These are phyloP conservation scores for Pemphigus obesinymphae DNA, from an alignment of 1,140 invertebrate genomes.

Conservation along the genomic window DNA sequence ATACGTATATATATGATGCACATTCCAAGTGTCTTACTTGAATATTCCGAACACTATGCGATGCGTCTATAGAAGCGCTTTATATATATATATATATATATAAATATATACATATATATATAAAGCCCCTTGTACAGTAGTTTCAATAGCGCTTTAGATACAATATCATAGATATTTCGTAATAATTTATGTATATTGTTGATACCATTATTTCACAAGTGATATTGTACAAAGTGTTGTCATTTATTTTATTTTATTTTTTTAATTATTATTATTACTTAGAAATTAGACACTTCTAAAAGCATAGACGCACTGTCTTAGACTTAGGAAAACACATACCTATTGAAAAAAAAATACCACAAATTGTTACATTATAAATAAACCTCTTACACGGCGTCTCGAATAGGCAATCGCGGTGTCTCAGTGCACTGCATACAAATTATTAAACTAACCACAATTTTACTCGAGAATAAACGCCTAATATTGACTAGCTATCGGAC, in stretches of 20 bases:
- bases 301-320: slow-evolving; percentile 26
- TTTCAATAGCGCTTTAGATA: slow-evolving; percentile 30
- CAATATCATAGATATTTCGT: slow-evolving; percentile 22
- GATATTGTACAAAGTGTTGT: slow-evolving; percentile 8
- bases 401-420: neutral
- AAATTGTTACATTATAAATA: neutral
- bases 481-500: neutral
- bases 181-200: neutral
- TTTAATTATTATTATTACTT: slow-evolving; percentile 16
- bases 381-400: neutral
- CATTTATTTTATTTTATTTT: neutral
- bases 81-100: no score
- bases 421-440: neutral
- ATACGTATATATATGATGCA: slow-evolving; percentile 18
- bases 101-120: no score
- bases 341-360: neutral
- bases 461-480: neutral
- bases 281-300: slow-evolving; percentile 30
- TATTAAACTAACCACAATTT: neutral
- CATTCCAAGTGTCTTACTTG: slow-evolving; percentile 6
- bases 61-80: neutral
- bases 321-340: neutral
- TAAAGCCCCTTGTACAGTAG: slow-evolving; percentile 24
- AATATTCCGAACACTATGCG: slow-evolving; percentile 3
- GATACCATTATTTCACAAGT: neutral